Percentiles rank a stretch among this genome's conserved stretches.
phyloP scores from a whole-genome alignment of 2,797 vertebrate genomes.

The Synanceia verrucosa region DNA sequence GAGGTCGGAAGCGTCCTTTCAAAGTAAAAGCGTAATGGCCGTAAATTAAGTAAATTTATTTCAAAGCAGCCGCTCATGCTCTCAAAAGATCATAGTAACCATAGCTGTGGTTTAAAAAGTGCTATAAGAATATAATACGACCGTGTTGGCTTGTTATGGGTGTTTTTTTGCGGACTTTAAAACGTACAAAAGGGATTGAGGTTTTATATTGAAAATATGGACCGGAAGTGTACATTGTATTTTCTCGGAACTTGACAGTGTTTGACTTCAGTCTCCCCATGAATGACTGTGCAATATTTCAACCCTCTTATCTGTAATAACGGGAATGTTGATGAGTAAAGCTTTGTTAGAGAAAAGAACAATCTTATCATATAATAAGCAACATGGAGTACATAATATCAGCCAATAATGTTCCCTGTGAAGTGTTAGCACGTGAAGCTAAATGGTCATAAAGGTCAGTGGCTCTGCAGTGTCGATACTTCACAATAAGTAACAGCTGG shows the following conservation, averaged over 20 bases:
- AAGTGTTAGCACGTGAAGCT: not conserved
- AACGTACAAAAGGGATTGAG: accelerated
- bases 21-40: constrained; percentile 24
- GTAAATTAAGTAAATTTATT: not conserved
- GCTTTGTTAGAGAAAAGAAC: not conserved
- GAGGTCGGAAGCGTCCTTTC: constrained; percentile 20
- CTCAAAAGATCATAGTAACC: not conserved
- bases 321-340: not conserved
- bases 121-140: accelerated
- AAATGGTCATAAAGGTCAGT: too few relatives aligned
- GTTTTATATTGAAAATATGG: constrained; percentile 7
- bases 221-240: constrained; percentile 1
- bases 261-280: constrained; percentile 28
- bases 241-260: not conserved
- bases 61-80: not conserved
- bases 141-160: accelerated
- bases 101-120: not conserved
- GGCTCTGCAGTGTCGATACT: too few relatives aligned
- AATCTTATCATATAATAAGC: not conserved
- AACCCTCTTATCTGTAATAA: not conserved
- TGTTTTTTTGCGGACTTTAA: not conserved
- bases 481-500: too few relatives aligned
- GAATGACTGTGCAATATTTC: constrained; percentile 79
- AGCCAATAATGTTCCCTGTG: not conserved
- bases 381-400: not conserved